phyloP scores from a whole-genome alignment of 92 coral and sea anemone species.

The Virgularia gustaviana region DNA sequence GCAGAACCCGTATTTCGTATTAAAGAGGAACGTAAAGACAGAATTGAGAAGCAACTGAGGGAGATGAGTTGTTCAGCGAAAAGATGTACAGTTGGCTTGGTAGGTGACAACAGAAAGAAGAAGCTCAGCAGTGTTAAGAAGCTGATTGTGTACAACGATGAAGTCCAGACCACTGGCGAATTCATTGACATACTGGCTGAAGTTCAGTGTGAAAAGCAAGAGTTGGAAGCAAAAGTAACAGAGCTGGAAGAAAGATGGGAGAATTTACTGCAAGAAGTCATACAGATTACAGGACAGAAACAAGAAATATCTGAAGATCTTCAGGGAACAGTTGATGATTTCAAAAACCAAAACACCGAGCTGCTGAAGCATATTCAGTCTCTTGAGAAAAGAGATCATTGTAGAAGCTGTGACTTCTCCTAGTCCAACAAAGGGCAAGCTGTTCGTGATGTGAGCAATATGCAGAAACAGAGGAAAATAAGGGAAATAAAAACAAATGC shows the following conservation, averaged over 20 bases:
- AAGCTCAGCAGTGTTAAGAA: background rate
- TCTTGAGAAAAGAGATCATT: conserved; percentile 14
- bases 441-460: conserved; percentile 7
- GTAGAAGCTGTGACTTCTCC: conserved; percentile 28
- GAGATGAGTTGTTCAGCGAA: background rate
- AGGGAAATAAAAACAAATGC: conserved; percentile 27
- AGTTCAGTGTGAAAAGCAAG: background rate
- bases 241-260: conserved; percentile 2
- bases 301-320: conserved; percentile 2
- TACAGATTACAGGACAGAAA: background rate
- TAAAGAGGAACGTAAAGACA: background rate
- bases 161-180: background rate
- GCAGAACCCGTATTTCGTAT: background rate
- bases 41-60: conserved; percentile 1
- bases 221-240: background rate
- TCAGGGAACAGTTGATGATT: background rate
- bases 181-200: background rate
- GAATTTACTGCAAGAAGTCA: background rate
- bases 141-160: background rate
- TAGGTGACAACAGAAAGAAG: background rate
- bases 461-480: conserved; percentile 30
- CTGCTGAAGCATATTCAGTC: conserved; percentile 4
- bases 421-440: conserved; percentile 10
- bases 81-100: conserved; percentile 5
- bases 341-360: conserved; percentile 11